phyloP scores from a whole-genome alignment of 2,888 invertebrate species.

The Coremacera marginata region DNA sequence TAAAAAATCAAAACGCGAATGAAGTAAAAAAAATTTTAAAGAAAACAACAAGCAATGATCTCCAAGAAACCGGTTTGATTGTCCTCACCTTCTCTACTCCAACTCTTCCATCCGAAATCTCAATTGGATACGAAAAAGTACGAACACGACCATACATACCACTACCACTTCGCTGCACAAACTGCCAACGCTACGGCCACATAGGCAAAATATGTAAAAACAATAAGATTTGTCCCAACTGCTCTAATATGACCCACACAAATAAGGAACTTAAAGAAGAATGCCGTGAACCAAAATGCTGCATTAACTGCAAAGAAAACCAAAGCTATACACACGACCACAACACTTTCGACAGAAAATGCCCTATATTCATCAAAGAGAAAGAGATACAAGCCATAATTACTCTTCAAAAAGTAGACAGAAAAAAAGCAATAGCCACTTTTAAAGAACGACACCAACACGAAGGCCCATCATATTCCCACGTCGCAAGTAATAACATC shows the following conservation, averaged over 20 bases:
- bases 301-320: slow-evolving; percentile 15
- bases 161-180: slow-evolving; percentile 27
- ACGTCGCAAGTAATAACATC: too few relatives aligned
- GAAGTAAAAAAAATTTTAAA: slow-evolving; percentile 40
- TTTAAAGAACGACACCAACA: slow-evolving; percentile 30
- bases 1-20: slow-evolving; percentile 21
- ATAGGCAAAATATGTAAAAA: slow-evolving; percentile 22
- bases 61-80: slow-evolving; percentile 40
- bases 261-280: slow-evolving; percentile 26
- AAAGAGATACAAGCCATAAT: slow-evolving; percentile 39
- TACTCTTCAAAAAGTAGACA: slow-evolving; percentile 30
- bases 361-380: slow-evolving; percentile 32
- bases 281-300: slow-evolving; percentile 1
- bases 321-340: slow-evolving; percentile 1
- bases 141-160: slow-evolving; percentile 36
- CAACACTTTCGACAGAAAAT: slow-evolving; percentile 23
- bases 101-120: slow-evolving; percentile 34
- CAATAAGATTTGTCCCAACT: slow-evolving; percentile 24
- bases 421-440: slow-evolving; percentile 25
- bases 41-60: slow-evolving; percentile 16
- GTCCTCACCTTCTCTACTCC: slow-evolving; percentile 27
- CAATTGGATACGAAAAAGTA: slow-evolving; percentile 39
- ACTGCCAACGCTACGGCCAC: slow-evolving; percentile 32
- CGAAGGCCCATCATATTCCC: not conserved
- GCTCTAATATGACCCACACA: slow-evolving; percentile 13